Evolutionary conservation across 2,888 invertebrate species (phyloP).

Genomic region (Eilema griseolum): DNA sequence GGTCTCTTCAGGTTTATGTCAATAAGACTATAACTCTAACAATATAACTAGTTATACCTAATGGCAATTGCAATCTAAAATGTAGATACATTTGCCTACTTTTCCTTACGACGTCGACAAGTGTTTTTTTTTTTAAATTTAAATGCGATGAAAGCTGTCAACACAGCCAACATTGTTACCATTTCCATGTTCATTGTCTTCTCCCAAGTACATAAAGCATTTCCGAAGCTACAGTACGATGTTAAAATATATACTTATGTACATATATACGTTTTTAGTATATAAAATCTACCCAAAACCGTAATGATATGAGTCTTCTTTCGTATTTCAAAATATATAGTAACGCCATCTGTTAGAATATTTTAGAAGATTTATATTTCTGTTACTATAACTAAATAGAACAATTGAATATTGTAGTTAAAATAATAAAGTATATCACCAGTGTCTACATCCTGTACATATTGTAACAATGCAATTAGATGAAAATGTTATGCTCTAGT

Average conservation of each 20-base stretch:
- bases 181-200: slow-evolving; percentile 58
- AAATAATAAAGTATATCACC: background rate
- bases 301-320: background rate
- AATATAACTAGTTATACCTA: background rate
- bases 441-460: slow-evolving; percentile 63
- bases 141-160: slow-evolving; percentile 13
- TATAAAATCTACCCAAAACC: background rate
- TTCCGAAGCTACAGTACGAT: slow-evolving; percentile 41
- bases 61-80: background rate
- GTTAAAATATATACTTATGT: background rate
- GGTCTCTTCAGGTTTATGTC: too few relatives aligned
- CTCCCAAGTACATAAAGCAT: slow-evolving; percentile 26
- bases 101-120: background rate
- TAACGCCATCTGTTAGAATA: slow-evolving; percentile 59
- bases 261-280: background rate
- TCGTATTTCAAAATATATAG: slow-evolving; percentile 24
- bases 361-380: background rate
- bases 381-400: background rate
- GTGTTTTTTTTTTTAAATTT: background rate
- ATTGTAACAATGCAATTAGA: slow-evolving; percentile 55
- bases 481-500: slow-evolving; percentile 71
- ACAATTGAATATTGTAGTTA: background rate
- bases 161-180: slow-evolving; percentile 25
- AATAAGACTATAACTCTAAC: too few relatives aligned
- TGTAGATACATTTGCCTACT: background rate